Percentiles rank a stretch among this genome's conserved stretches.
Evolutionary conservation across 2,888 invertebrate species (phyloP).

Genomic region (Rhagonycha fulva): DNA sequence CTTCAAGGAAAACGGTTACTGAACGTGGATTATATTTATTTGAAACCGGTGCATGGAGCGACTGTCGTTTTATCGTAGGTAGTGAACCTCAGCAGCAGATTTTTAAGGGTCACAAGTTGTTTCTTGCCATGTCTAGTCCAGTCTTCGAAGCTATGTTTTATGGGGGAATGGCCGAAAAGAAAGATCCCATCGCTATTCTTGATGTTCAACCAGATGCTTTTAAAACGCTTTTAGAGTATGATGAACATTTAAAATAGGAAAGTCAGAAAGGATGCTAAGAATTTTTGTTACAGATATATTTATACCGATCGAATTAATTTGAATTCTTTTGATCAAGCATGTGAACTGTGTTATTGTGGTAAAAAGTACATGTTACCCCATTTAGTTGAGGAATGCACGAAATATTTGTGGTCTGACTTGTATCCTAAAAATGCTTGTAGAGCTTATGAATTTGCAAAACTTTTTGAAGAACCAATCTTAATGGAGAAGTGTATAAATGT

Average conservation of each 20-base stretch:
- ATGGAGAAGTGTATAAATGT: conserved; percentile 83
- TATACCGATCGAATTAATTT: conserved; percentile 82
- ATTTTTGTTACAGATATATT: conserved; percentile 65
- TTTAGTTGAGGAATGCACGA: conserved; percentile 81
- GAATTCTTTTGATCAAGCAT: conserved; percentile 82
- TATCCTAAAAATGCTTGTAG: conserved; percentile 81
- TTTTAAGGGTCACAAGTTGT: conserved; percentile 76
- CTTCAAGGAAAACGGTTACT: conserved; percentile 69
- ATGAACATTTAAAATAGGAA: neutral
- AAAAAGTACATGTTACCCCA: conserved; percentile 88
- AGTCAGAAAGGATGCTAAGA: neutral
- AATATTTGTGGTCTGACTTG: conserved; percentile 81
- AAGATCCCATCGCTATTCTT: conserved; percentile 72
- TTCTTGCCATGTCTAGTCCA: conserved; percentile 85
- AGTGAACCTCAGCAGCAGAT: conserved; percentile 75
- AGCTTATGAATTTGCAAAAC: conserved; percentile 83
- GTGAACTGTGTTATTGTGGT: conserved; percentile 85
- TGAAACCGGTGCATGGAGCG: conserved; percentile 82
- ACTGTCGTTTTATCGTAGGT: conserved; percentile 82
- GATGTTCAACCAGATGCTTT: conserved; percentile 89
- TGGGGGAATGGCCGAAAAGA: conserved; percentile 79
- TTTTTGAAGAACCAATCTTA: conserved; percentile 81
- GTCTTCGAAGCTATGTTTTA: conserved; percentile 90
- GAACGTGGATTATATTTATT: conserved; percentile 75
- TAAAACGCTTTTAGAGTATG: conserved; percentile 75